Conservation (phyloP, 2,888 invertebrate genomes). For the Dryomyza anilis region DNA sequence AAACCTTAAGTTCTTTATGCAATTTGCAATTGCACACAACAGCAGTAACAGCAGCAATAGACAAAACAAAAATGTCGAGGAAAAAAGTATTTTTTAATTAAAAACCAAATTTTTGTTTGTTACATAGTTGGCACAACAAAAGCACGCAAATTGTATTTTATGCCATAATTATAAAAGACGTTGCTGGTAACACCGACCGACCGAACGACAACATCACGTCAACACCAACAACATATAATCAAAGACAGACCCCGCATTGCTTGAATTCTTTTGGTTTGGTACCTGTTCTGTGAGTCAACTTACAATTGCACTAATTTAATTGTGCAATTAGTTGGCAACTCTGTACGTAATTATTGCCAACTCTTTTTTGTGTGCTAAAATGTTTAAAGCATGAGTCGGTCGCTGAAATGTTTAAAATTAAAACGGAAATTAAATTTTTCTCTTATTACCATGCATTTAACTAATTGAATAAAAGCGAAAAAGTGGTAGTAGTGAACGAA, state of each 20-base stretch:
- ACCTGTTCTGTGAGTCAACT: slow-evolving; percentile 2
- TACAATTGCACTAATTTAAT: slow-evolving; percentile 34
- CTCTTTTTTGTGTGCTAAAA: not conserved
- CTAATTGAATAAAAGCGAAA: too few relatives aligned
- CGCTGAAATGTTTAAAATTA: too few relatives aligned
- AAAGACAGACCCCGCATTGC: slow-evolving; percentile 6
- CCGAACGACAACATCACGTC: not conserved
- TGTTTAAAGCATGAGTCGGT: slow-evolving; percentile 7
- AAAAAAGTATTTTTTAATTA: slow-evolving; percentile 30
- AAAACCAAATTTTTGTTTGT: slow-evolving; percentile 29
- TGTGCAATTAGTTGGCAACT: slow-evolving; percentile 31
- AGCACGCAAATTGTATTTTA: slow-evolving; percentile 31
- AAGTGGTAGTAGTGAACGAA: too few relatives aligned
- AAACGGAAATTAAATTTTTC: too few relatives aligned
- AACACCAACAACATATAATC: slow-evolving; percentile 7
- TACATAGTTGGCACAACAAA: too few relatives aligned
- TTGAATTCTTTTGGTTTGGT: slow-evolving; percentile 1
- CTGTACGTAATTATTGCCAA: slow-evolving; percentile 20
- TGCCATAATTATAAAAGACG: slow-evolving; percentile 28
- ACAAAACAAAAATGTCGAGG: too few relatives aligned
- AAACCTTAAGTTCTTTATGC: not conserved
- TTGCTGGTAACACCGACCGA: slow-evolving; percentile 22
- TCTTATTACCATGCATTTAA: too few relatives aligned
- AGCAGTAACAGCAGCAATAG: slow-evolving; percentile 4
- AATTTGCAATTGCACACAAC: not conserved